These are phyloP conservation scores for Asbolus verrucosus DNA, from an alignment of 1,140 invertebrate species.

Conservation along the genomic window DNA sequence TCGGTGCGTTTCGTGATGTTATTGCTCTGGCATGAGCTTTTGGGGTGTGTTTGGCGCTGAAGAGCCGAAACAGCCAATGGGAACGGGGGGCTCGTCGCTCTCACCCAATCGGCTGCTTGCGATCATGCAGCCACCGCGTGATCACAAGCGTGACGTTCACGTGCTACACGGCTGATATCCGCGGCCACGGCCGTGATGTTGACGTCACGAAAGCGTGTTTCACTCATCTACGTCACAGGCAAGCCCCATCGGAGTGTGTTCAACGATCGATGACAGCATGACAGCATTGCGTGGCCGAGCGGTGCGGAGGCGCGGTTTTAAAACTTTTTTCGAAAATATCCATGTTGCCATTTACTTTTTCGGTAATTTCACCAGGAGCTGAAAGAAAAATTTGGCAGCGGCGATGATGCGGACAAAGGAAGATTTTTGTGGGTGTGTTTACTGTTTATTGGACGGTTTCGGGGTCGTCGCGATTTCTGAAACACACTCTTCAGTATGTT, in stretches of 20 bases:
- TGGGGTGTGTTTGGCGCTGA: conserved; percentile 57
- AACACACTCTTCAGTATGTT: no score
- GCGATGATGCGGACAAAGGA: no score
- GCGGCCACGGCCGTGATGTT: conserved; percentile 65
- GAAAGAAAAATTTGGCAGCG: no score
- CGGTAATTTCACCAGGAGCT: no score
- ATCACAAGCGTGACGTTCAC: conserved; percentile 70
- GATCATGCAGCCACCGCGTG: conserved; percentile 69
- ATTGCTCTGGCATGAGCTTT: conserved; percentile 58
- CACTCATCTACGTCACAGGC: conserved; percentile 65
- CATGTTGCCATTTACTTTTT: no score
- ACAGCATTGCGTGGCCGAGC: neutral
- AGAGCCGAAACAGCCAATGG: conserved; percentile 65
- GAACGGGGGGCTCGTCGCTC: conserved; percentile 65
- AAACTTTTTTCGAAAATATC: no score
- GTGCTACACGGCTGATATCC: conserved; percentile 68
- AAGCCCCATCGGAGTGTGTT: conserved; percentile 49
- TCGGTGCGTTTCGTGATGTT: conserved; percentile 58
- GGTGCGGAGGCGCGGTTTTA: no score
- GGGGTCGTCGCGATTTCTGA: no score
- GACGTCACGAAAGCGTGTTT: conserved; percentile 68
- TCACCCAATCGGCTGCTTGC: conserved; percentile 62
- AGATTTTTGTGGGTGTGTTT: neutral
- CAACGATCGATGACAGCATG: conserved; percentile 28
- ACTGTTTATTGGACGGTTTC: neutral